Evolutionary conservation across 2,113 vertebrate genomes (phyloP), one percentile per base, ranked within the genome.

Genomic region (Tachysurus fulvidraco): DNA sequence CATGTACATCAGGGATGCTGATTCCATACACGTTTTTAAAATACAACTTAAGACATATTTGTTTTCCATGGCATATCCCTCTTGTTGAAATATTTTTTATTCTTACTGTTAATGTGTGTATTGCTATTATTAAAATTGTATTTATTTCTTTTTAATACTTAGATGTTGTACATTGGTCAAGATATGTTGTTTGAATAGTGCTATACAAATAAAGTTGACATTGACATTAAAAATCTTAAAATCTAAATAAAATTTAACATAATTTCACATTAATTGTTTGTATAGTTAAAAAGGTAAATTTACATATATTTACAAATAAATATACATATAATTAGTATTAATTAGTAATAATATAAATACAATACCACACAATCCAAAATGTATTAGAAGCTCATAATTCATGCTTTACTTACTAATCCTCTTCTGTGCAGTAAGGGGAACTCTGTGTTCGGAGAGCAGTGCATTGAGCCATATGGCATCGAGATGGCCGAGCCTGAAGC

Each of bases 401-500:
- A 50, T 4, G n/a, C 28, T 78, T 17, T 52, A 89, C 94, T 93
- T 78, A 96, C 95, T 91, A 87, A 90, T 94, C 89, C 89, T 94
- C 83, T 91, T 93, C 36, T 91, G 94, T 25, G 92, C 86, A 81
- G 94, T 93, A 84, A 90, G 67, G 78, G 90, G 83, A 4, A 85
- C 76, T 87, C 94, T 96, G 78, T 91, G 82, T 52, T 97, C 96
- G 4, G 95, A 95, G 91, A 99, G 96, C 86, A 99, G 95, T 81
- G 97, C 96, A 89, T 92, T 91, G 57, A 99, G 95, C 97, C 98
- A 99, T 1, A 95, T 92, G 14, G 97, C 94, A 41, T 99, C 96
- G 17, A 99, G 93, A 82, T 90, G 95, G 16, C 97, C 96, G 64
- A 99, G 95, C 25, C 96, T 91, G 90, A 98, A 97, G 85, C 97